Evolutionary conservation across 2,113 vertebrate species (phyloP).

Genomic region (Platysteira castanea): DNA sequence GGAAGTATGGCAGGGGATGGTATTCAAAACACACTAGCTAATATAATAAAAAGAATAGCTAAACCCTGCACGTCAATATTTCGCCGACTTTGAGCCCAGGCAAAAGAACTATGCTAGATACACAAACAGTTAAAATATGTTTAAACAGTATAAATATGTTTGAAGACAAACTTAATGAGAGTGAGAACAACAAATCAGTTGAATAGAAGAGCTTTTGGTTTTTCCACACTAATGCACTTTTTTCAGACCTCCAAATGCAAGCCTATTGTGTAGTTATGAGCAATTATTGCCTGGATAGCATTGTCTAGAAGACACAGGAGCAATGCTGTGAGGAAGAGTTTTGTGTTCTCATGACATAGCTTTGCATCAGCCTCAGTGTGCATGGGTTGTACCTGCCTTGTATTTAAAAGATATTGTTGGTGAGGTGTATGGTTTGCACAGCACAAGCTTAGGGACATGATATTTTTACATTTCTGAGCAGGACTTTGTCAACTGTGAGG

Average conservation of each 20-base stretch:
- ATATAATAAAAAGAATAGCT: not conserved
- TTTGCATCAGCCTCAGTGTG: not conserved
- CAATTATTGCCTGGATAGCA: not conserved
- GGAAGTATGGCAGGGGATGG: not conserved
- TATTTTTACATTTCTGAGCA: not conserved
- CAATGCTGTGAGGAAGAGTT: not conserved
- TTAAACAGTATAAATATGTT: not conserved
- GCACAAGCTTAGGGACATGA: not conserved
- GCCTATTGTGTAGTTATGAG: not conserved
- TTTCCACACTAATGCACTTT: not conserved
- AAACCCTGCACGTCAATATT: not conserved
- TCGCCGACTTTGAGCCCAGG: not conserved
- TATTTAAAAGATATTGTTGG: not conserved
- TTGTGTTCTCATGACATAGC: not conserved
- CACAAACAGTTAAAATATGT: not conserved
- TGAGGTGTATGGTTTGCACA: not conserved
- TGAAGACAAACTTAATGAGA: not conserved
- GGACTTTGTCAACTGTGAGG: not conserved
- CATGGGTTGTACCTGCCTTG: not conserved
- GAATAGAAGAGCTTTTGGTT: not conserved
- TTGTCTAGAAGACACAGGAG: not conserved
- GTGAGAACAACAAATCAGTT: not conserved
- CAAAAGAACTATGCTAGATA: not conserved
- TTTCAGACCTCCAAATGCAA: not conserved
- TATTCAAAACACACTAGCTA: not conserved